Conservation (phyloP, 35 echinoderm and acorn worm species). For the Heliocidaris tuberculata region DNA sequence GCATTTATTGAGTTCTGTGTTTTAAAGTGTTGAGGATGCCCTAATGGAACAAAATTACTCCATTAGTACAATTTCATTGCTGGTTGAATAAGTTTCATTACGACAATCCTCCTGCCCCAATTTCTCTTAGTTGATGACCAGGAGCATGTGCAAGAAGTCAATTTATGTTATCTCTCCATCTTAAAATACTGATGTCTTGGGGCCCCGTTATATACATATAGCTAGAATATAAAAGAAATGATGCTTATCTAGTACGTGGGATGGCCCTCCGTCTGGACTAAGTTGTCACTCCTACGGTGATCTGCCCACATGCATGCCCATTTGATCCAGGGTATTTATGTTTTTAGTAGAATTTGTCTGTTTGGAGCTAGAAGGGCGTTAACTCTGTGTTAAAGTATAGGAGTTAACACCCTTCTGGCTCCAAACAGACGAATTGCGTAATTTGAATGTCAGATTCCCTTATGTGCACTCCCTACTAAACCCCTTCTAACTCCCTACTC, state of each 20-base stretch:
- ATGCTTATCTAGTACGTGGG: background rate
- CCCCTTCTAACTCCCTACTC: background rate
- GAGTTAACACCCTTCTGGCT: too few species aligned
- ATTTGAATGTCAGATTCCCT: too few species aligned
- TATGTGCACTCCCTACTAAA: background rate
- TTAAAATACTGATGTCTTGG: background rate
- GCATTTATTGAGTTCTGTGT: too few species aligned
- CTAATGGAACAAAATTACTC: background rate
- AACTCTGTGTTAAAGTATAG: too few species aligned
- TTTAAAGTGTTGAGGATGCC: background rate
- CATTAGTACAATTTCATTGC: background rate
- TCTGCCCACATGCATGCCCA: background rate
- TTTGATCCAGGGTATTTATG: background rate
- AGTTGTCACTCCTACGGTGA: background rate
- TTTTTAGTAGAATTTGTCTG: too few species aligned
- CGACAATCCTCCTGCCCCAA: background rate
- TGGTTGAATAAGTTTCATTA: background rate
- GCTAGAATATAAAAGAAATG: background rate
- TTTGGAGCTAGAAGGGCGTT: too few species aligned
- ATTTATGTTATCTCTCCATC: background rate
- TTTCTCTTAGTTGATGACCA: background rate
- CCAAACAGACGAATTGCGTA: too few species aligned
- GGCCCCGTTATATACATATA: background rate
- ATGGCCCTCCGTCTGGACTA: background rate
- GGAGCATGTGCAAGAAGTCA: background rate